Evolutionary conservation across 1,140 invertebrate species (phyloP).

Genomic region (Aphelinus atriplicis): DNA sequence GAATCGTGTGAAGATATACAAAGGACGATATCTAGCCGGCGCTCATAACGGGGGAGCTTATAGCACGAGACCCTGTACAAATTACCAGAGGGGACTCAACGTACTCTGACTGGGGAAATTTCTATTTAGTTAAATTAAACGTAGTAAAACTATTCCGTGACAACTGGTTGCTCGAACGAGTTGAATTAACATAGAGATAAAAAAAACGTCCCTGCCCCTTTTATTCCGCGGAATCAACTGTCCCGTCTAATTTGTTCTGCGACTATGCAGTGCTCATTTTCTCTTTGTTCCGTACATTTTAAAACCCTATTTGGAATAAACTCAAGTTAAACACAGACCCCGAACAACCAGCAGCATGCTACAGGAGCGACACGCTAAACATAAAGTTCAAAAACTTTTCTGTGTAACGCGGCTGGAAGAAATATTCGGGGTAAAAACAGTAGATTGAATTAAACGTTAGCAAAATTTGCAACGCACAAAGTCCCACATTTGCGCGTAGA

Average conservation of each 20-base stretch:
- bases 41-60: too few species aligned
- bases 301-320: slow-evolving; percentile 10
- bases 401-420: not conserved
- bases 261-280: slow-evolving; percentile 2
- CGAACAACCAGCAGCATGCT: not conserved
- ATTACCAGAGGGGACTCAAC: too few species aligned
- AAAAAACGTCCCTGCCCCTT: not conserved
- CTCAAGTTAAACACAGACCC: slow-evolving; percentile 9
- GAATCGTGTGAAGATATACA: too few species aligned
- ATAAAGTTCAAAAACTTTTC: slow-evolving; percentile 14
- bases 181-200: slow-evolving; percentile 10
- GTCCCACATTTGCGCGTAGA: too few species aligned
- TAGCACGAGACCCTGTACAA: too few species aligned
- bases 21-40: too few species aligned
- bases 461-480: not conserved
- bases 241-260: slow-evolving; percentile 18
- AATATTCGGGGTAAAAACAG: not conserved
- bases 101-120: too few species aligned
- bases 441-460: slow-evolving; percentile 2
- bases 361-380: not conserved
- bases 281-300: slow-evolving; percentile 9
- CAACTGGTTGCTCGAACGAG: slow-evolving; percentile 1
- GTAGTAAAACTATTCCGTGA: not conserved
- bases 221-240: slow-evolving; percentile 11
- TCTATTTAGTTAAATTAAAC: slow-evolving; percentile 18